Conservation (phyloP, 2,888 invertebrate genomes). For the Dicycla oo region DNA sequence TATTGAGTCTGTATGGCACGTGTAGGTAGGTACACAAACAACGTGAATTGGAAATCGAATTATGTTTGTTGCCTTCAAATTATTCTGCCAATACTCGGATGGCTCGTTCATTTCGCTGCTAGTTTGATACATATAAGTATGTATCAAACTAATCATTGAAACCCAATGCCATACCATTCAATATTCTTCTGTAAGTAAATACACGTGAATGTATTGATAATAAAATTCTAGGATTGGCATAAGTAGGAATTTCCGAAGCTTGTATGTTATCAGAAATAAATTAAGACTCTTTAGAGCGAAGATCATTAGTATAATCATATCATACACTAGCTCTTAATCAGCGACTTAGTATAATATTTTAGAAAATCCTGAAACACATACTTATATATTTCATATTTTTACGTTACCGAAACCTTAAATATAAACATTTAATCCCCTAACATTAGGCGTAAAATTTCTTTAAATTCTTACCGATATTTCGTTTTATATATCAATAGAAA, state of each 20-base stretch:
- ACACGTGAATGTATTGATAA: not conserved
- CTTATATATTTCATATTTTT: too few species aligned
- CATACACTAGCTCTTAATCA: not conserved
- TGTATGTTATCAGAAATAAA: not conserved
- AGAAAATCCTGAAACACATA: not conserved
- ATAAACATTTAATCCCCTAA: not conserved
- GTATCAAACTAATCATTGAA: slow-evolving; percentile 5
- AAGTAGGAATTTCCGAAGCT: not conserved
- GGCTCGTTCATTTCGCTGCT: not conserved
- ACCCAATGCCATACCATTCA: not conserved
- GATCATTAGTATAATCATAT: not conserved
- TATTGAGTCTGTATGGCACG: not conserved
- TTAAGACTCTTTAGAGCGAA: not conserved
- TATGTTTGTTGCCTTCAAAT: slow-evolving; percentile 31
- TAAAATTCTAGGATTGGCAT: not conserved
- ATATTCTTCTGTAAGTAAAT: not conserved
- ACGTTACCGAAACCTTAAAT: too few species aligned
- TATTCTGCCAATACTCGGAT: not conserved
- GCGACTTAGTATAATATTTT: not conserved
- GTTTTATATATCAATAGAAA: too few species aligned
- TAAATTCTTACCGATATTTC: too few species aligned
- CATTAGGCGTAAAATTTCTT: too few species aligned
- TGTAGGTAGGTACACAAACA: slow-evolving; percentile 26
- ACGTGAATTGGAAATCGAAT: slow-evolving; percentile 49
- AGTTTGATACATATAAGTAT: not conserved